Evolutionary conservation across 2,888 invertebrate species (phyloP), one percentile per base, ranked within the genome.

Genomic region (Aplocera efformata): DNA sequence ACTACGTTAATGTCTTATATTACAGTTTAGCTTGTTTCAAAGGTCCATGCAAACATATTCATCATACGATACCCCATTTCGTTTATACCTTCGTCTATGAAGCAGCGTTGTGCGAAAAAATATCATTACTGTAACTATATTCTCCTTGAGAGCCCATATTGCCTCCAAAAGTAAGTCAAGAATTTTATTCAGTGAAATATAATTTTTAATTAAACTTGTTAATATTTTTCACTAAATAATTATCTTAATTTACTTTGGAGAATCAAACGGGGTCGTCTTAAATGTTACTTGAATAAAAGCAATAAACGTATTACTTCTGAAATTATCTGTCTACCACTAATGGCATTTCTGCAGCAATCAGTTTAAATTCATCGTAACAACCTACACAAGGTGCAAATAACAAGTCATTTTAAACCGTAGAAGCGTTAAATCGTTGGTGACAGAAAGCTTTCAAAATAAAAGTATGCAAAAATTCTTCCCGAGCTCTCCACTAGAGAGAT

Each of bases 401-500:
- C 60, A 63, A 63, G 47, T 49, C 50, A 53, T 58, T 22, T 35
- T 47, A 43, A 53, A 56, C 53, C 50, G 48, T 59, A 60, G 37
- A 77, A 78, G 74, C 77, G 52, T 69, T 67, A 63, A 56, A 61
- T 58, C 55, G 59, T 63, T 64, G 67, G 81, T 84, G 81, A 82
- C 79, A 81, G 79, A 78, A 85, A 83, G 81, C 81, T 67, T 67
- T 57, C 42, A 58, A 61, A 53, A 50, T 56, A 46, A 57, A 66
- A 67, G 69, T 68, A 64, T 66, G 61, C 60, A 65, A 67, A 65
- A 63, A 64, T 72, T 67, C 88, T 88, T 88, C 86, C 85, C 77
- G 86, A 88, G 88, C 84, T 86, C 86, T 86, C 85, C 88, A 88
- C 88, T 74, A 80, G 84, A 84, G 86, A 88, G 86, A 77, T 56